Evolutionary conservation across 2,797 vertebrate species (phyloP).

Genomic region (Nyctalus aviator): DNA sequence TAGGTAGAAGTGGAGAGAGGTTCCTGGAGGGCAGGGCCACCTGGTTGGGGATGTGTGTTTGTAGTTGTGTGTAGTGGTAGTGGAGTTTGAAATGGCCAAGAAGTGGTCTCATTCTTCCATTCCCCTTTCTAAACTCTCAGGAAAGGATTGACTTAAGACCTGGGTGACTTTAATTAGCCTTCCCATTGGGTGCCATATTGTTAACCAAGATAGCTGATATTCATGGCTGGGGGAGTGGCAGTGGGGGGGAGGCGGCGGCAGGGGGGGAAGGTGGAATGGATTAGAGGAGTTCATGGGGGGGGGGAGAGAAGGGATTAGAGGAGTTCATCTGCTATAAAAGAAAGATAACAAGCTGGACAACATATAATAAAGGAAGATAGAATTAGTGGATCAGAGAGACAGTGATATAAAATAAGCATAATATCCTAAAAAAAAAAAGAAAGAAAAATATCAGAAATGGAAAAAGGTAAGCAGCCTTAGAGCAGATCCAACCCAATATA

Average conservation of each 20-base stretch:
- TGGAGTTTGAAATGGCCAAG: not conserved
- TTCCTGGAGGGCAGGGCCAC: not conserved
- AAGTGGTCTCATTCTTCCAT: not conserved
- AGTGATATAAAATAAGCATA: slow-evolving; percentile 28
- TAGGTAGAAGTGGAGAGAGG: not conserved
- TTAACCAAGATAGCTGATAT: not conserved
- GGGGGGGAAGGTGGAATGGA: no score
- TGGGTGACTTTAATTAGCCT: not conserved
- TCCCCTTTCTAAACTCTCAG: not conserved
- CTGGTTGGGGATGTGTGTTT: not conserved
- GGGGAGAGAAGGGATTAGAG: not conserved
- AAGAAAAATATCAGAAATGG: not conserved
- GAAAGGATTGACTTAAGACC: not conserved
- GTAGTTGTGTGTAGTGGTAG: not conserved
- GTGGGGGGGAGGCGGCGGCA: not conserved
- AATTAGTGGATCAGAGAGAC: not conserved
- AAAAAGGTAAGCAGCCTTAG: not conserved
- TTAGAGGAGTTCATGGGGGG: not conserved
- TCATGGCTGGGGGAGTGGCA: not conserved
- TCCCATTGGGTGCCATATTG: not conserved
- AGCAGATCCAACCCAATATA: not conserved
- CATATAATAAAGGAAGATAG: not conserved
- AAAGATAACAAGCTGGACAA: not conserved
- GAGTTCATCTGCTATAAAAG: not conserved
- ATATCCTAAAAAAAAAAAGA: not conserved